phyloP scores from a whole-genome alignment of 2,113 vertebrate species.

The Catharus fuscescens region DNA sequence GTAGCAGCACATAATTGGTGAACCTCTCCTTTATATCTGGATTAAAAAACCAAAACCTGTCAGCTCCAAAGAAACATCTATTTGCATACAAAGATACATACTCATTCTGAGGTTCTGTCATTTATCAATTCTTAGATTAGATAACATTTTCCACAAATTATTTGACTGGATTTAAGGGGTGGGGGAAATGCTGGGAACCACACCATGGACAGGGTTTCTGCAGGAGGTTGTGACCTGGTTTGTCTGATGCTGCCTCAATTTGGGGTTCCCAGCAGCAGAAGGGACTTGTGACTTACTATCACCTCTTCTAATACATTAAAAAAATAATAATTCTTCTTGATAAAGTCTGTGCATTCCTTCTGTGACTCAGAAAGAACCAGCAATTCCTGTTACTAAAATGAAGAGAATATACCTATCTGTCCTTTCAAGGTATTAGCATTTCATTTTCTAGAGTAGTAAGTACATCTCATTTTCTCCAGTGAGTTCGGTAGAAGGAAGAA shows the following conservation, averaged over 20 bases:
- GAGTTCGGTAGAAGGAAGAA: neutral
- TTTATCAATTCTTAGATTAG: neutral
- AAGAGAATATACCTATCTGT: neutral
- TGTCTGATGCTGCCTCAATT: fast-evolving
- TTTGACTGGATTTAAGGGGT: neutral
- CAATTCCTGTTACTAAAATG: neutral
- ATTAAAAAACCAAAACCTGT: slow-evolving; percentile 17
- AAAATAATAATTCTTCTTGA: neutral
- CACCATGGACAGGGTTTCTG: neutral
- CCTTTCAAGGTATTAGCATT: neutral
- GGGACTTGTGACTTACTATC: neutral
- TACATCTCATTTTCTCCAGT: too few species aligned
- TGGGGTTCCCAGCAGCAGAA: neutral
- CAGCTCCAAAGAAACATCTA: neutral
- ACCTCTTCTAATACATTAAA: neutral
- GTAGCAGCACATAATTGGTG: slow-evolving; percentile 91
- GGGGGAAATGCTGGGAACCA: neutral
- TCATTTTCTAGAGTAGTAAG: neutral
- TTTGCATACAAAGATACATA: neutral
- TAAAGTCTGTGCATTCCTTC: neutral
- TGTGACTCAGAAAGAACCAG: neutral
- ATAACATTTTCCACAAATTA: neutral
- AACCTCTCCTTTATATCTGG: slow-evolving; percentile 98
- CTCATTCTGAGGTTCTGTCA: neutral
- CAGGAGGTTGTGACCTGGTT: neutral